Evolutionary conservation across 2,797 vertebrate species (phyloP), one percentile per base, ranked within the genome.

Genomic region (Malacoraja senta): DNA sequence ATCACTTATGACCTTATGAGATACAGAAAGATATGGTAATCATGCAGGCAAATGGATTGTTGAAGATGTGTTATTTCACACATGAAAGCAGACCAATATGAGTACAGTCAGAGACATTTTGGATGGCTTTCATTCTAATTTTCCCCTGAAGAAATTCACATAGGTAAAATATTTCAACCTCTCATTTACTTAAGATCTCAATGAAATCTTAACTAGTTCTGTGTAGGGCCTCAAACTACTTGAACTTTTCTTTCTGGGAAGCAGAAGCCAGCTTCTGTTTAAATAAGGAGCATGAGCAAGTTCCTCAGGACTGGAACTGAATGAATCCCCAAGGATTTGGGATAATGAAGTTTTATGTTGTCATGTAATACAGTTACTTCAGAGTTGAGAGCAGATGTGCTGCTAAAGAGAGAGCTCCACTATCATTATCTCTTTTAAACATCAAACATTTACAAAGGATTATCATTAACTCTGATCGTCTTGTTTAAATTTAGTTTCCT

Each of bases 381-480:
- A 65, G 61, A 88, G n/a, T 17, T 26, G 80, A 88, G 19, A 88
- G 61, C 29, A 19, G 83, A 65, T 88, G 61, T 83, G 17, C 21
- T 26, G 32, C n/a, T 88, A 21, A 88, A 88, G 84, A 68, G 61
- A n/a, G 84, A 63, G 58, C 17, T 17, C 17, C 61, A 68, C 84
- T 68, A 88, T 88, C 58, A 88, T 90, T 91, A 91, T 38, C 88
- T 71, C 88, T 35, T 26, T 71, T 91, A 71, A 91, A 91, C 88
- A 71, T 91, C 88, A 91, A 71, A 68, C 88, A 21, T 65, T 91
- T 38, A 12, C 65, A 91, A 71, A 91, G 58, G 19, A 38, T 91
- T 26, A 91, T 71, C 65, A 91, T 90, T 68, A 90, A 71, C 21
- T n/a, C 44, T 58, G 26, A 29, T 58, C 58, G 53, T 3, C 21